Conservation (phyloP, 92 coral and sea anemone genomes). For the Zoanthus sociatus region DNA sequence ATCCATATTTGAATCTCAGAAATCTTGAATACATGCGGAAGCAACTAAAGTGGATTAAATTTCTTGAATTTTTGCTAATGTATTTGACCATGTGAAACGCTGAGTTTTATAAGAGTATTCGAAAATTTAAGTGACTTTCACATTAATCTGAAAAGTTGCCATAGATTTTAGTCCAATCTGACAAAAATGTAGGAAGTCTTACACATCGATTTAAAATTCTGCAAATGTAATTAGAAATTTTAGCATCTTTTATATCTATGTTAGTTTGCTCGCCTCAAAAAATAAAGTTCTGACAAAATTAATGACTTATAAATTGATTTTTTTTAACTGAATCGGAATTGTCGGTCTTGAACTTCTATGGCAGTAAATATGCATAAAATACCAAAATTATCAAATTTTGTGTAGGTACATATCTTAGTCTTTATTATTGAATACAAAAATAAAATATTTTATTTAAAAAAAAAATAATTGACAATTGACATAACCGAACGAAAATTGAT, state of each 20-base stretch:
- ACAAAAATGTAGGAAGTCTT: not conserved
- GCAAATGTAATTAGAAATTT: not conserved
- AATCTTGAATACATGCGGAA: not conserved
- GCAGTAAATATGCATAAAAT: not conserved
- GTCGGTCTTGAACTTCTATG: not conserved
- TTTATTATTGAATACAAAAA: not conserved
- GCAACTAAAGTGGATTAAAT: not conserved
- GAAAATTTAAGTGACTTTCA: constrained; percentile 24
- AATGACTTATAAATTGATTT: not conserved
- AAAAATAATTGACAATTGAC: not conserved
- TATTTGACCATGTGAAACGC: not conserved
- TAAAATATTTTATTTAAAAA: not conserved
- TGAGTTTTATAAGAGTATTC: not conserved
- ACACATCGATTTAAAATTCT: not conserved
- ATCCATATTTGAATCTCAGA: not conserved
- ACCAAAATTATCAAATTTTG: not conserved
- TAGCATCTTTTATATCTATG: not conserved
- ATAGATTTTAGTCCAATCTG: constrained; percentile 6
- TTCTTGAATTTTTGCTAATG: not conserved
- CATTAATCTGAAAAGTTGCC: constrained; percentile 14
- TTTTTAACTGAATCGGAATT: not conserved
- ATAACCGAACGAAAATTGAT: not conserved
- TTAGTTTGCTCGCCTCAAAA: not conserved
- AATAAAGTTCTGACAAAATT: not conserved
- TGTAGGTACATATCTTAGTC: not conserved